Conservation (phyloP, 2,113 vertebrate genomes). For the Phaetusa simplex region DNA sequence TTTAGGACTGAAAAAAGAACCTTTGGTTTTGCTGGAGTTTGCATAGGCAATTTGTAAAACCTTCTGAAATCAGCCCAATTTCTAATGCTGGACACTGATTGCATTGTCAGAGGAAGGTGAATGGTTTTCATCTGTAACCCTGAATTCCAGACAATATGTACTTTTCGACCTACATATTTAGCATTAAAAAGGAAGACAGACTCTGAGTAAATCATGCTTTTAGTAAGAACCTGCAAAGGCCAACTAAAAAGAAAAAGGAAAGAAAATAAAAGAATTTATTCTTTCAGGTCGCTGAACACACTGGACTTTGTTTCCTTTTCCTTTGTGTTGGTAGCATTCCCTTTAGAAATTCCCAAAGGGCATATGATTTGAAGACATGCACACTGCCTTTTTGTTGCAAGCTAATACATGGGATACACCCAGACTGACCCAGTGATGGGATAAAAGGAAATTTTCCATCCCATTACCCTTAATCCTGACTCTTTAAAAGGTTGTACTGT, state of each 20-base stretch:
- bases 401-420: not conserved
- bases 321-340: not conserved
- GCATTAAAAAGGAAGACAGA: not conserved
- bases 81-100: not conserved
- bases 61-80: not conserved
- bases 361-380: not conserved
- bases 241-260: not conserved
- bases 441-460: conserved; percentile 35
- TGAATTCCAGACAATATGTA: not conserved
- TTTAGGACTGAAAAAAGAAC: not conserved
- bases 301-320: not conserved
- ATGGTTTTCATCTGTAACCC: not conserved
- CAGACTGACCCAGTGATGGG: not conserved
- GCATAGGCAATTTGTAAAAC: not conserved
- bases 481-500: not conserved
- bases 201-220: not conserved
- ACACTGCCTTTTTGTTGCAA: not conserved
- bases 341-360: not conserved
- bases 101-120: not conserved
- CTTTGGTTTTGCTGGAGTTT: not conserved
- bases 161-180: not conserved
- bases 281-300: not conserved
- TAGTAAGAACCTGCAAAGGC: not conserved
- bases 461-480: conserved; percentile 34
- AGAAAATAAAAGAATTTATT: not conserved